Evolutionary conservation across 2,888 invertebrate species (phyloP).

Genomic region (Congeria kusceri): DNA sequence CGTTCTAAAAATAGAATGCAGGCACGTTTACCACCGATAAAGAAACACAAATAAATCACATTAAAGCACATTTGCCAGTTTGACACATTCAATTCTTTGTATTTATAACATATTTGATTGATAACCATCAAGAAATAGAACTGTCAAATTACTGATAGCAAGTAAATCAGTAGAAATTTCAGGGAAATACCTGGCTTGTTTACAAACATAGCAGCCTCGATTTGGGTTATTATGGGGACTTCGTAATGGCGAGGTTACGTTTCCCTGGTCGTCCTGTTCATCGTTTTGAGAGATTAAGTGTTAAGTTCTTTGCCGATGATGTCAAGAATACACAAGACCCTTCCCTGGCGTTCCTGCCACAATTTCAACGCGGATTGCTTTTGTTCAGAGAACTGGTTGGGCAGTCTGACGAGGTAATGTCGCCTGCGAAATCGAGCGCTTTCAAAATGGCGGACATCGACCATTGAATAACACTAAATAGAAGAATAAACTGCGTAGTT

Average conservation of each 20-base stretch:
- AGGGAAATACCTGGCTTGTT: slow-evolving; percentile 9
- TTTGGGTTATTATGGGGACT: slow-evolving; percentile 55
- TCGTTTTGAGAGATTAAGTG: slow-evolving; percentile 81
- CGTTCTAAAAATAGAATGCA: too few species aligned
- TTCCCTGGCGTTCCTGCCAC: slow-evolving; percentile 79
- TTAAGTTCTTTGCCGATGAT: slow-evolving; percentile 80
- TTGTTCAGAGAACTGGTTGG: slow-evolving; percentile 82
- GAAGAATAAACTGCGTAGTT: too few species aligned
- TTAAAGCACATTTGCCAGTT: too few species aligned
- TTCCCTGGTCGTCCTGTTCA: slow-evolving; percentile 85
- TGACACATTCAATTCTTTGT: too few species aligned
- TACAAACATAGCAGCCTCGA: slow-evolving; percentile 14
- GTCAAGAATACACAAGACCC: slow-evolving; percentile 79
- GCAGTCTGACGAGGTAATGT: slow-evolving; percentile 83
- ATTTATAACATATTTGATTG: too few species aligned
- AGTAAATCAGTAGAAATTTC: not conserved
- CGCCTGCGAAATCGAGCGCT: slow-evolving; percentile 23
- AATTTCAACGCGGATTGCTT: slow-evolving; percentile 79
- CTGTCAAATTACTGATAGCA: not conserved
- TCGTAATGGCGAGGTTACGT: slow-evolving; percentile 84
- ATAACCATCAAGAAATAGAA: too few species aligned
- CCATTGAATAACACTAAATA: too few species aligned
- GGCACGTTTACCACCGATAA: too few species aligned
- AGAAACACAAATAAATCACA: too few species aligned
- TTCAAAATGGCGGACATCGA: slow-evolving; percentile 82